Evolutionary conservation across 2,113 vertebrate species (phyloP), one percentile per base, ranked within the genome.

Genomic region (Silurus asotus): DNA sequence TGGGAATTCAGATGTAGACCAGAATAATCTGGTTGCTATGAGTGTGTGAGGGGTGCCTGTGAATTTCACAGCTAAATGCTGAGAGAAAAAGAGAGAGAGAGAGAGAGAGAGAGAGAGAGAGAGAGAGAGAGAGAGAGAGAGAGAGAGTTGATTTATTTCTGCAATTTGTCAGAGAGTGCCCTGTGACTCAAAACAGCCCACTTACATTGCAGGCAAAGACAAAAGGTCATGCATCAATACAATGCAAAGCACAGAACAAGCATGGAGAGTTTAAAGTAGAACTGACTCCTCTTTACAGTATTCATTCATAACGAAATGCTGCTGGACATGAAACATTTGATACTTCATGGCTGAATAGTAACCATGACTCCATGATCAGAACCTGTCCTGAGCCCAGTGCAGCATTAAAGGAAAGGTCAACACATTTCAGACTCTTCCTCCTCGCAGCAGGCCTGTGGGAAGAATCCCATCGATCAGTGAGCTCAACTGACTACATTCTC

Each of bases 171-270:
- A 86, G 85, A 77, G 74, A 82, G 69, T 37, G 79, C 81, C 82
- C 81, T 84, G 85, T 87, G 89, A 90, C 85, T 90, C 87, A 90
- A 90, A 87, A 87, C 89, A 87, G 84, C 87, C 87, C 86, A 84
- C 87, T 23, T 86, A 80, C 81, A 88, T 80, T 83, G 67, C 79
- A 61, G 67, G 85, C 89, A 88, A 90, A 88, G 70, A 90, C 86
- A 88, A 88, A 90, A 90, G 89, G 85, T 88, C 87, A 90, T 25
- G 70, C 69, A 85, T 87, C 86, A 79, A 81, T 82, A 67, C 81
- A 86, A 67, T 64, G 67, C 74, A 81, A 78, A 83, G 81, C 65
- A 83, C 74, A 79, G 81, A 86, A 53, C 11, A 80, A 83, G 25
- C 13, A 19, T 76, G n/a, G 72, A 51, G 74, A 61, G 37, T 59